Percentiles rank a stretch among this genome's conserved stretches.
Evolutionary conservation across 2,113 vertebrate genomes (phyloP).

Genomic region (Pristiophorus japonicus): DNA sequence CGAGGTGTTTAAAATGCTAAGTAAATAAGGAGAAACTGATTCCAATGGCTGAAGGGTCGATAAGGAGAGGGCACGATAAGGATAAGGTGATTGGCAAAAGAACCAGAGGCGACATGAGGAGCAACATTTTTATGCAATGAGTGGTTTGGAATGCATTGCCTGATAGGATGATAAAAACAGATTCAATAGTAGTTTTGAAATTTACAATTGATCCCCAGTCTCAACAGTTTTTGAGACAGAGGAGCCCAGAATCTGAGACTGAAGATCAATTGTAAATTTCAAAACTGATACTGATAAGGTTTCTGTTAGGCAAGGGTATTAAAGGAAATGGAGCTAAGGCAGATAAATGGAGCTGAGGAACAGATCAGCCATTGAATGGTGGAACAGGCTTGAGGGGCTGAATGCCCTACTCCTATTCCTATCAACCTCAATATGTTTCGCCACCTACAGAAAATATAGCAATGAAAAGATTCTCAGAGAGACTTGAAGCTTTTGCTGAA

Average conservation of each 20-base stretch:
- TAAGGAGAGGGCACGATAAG: no score
- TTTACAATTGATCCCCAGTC: no score
- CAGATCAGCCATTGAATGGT: background rate
- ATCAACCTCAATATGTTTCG: background rate
- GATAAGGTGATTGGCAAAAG: no score
- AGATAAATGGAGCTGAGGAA: background rate
- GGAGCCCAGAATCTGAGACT: no score
- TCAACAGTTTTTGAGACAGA: no score
- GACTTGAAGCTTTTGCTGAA: background rate
- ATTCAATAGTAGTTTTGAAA: no score
- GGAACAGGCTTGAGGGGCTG: background rate
- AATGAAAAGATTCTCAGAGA: background rate
- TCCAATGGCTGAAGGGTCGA: no score
- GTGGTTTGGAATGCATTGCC: no score
- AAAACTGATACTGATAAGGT: background rate
- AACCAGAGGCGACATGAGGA: no score
- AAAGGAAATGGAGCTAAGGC: background rate
- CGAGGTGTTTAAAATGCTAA: no score
- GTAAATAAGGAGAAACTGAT: background rate
- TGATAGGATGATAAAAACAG: no score
- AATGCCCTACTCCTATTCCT: background rate
- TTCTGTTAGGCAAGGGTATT: background rate
- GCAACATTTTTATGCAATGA: no score
- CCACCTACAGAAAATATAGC: background rate
- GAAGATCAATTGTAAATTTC: background rate